Base-by-base conservation (phyloP, 2,888 invertebrate species). In the Isotomurus palustris region DNA sequence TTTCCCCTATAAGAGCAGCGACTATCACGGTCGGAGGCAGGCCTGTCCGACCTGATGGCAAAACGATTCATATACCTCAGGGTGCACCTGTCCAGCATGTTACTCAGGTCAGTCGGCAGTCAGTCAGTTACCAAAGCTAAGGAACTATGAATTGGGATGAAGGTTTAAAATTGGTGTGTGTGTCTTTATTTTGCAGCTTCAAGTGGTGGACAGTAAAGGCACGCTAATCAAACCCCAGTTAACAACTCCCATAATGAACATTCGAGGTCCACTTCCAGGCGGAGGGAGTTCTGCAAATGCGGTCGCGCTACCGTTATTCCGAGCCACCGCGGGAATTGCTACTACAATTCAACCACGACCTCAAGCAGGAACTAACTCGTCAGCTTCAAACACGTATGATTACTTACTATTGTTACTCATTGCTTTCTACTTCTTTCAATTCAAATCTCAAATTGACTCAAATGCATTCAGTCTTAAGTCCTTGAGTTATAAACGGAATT, bases 21-120 rank as follows among this genome's bases (percentile, higher is more conserved):
- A 64, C 67, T n/a, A 66, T 66, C 5, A 62, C 65, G 22, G 66
- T 67, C 5, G 62, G 62, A 24, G 62, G 54, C 1, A 59, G 70
- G 48, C 22, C 64, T 19, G 62, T 70, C 24, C 51, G 70, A 29
- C 67, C 67, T 22, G 60, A 56, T 22, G 56, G 61, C 1, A 70
- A 70, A 58, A 65, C 67, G 66, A 70, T 70, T 38, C 70, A 70
- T 58, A 63, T 70, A 50, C 70, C 68, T 40, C 69, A 59, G 25
- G n/a, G n/a, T n/a, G n/a, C n/a, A n/a, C n/a, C n/a, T n/a, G n/a
- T n/a, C n/a, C 69, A 68, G 32, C 70, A 70, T 52, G 52, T 68
- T 14, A 53, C 69, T 14, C 70, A 70, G 60, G 66, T 67, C 51
- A 22, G 32, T 32, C 32, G 32, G 8, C 14, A 32, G 32, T 32